Evolutionary conservation across 2,888 invertebrate species (phyloP).

Genomic region (Lasioglossum lativentre): DNA sequence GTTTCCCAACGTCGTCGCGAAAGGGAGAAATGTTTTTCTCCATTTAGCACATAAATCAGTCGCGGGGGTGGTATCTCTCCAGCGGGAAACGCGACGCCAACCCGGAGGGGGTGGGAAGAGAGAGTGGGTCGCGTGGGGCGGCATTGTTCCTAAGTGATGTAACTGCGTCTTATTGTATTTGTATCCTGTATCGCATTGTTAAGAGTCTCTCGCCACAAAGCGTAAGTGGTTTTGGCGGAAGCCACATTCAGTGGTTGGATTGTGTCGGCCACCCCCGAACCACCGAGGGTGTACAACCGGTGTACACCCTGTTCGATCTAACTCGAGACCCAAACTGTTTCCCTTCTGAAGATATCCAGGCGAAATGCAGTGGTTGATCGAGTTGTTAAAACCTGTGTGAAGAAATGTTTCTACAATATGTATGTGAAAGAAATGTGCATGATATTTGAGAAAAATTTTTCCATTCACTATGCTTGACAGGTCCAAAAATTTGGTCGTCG

Average conservation of each 20-base stretch:
- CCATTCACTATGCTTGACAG: not conserved
- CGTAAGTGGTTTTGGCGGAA: slow-evolving; percentile 85
- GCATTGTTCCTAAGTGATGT: slow-evolving; percentile 85
- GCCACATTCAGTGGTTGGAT: slow-evolving; percentile 84
- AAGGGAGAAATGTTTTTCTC: slow-evolving; percentile 83
- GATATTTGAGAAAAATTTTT: not conserved
- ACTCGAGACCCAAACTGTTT: slow-evolving; percentile 56
- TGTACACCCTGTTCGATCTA: slow-evolving; percentile 74
- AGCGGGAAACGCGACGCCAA: slow-evolving; percentile 52
- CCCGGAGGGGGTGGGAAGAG: slow-evolving; percentile 47
- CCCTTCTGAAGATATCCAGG: not conserved
- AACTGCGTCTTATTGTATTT: slow-evolving; percentile 85
- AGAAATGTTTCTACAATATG: no score
- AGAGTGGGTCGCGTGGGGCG: slow-evolving; percentile 70
- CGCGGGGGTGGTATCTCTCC: slow-evolving; percentile 66
- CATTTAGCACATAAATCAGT: slow-evolving; percentile 84
- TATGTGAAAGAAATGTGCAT: no score
- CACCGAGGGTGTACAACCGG: slow-evolving; percentile 65
- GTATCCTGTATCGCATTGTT: slow-evolving; percentile 85
- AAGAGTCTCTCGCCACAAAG: slow-evolving; percentile 84
- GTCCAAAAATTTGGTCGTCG: not conserved
- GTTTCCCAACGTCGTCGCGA: slow-evolving; percentile 65
- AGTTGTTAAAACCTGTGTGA: not conserved
- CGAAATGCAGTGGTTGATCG: not conserved
- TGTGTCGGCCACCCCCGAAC: slow-evolving; percentile 76